Evolutionary conservation across 2,888 invertebrate genomes (phyloP).

Genomic region (Smittia sp.): DNA sequence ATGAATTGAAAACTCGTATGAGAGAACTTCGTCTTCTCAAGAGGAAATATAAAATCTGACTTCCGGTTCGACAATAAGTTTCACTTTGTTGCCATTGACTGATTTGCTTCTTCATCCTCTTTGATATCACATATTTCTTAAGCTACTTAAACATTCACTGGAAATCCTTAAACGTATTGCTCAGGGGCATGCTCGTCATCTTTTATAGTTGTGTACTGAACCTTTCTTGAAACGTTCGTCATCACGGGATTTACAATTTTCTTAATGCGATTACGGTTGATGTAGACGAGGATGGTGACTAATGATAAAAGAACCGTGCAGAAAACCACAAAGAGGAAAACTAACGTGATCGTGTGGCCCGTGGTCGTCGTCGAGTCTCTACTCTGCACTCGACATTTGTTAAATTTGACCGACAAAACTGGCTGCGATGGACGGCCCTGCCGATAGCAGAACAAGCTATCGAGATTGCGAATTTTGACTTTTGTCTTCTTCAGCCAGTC

Average conservation of each 20-base stretch:
- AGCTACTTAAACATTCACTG: constrained; percentile 4
- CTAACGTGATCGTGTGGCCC: constrained; percentile 51
- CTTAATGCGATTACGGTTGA: constrained; percentile 60
- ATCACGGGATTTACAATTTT: constrained; percentile 61
- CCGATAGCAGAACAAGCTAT: constrained; percentile 57
- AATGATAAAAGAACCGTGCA: constrained; percentile 58
- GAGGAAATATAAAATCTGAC: constrained; percentile 4
- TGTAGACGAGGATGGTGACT: constrained; percentile 60
- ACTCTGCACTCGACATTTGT: constrained; percentile 47
- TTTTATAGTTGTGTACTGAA: constrained; percentile 70
- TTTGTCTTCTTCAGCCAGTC: constrained; percentile 64
- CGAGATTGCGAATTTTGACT: constrained; percentile 60
- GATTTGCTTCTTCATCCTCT: neutral
- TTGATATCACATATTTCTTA: constrained; percentile 6
- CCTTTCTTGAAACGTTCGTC: constrained; percentile 65
- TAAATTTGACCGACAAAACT: constrained; percentile 45
- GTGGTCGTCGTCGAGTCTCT: constrained; percentile 45
- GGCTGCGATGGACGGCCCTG: constrained; percentile 44
- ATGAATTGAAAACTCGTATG: too few relatives aligned
- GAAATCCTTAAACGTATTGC: constrained; percentile 48
- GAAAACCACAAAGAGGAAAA: constrained; percentile 57
- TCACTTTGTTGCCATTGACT: neutral
- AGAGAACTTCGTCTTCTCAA: neutral
- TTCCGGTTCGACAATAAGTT: neutral
- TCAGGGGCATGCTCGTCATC: constrained; percentile 54